Evolutionary conservation across 2,113 vertebrate species (phyloP).

Genomic region (Alouatta palliata): DNA sequence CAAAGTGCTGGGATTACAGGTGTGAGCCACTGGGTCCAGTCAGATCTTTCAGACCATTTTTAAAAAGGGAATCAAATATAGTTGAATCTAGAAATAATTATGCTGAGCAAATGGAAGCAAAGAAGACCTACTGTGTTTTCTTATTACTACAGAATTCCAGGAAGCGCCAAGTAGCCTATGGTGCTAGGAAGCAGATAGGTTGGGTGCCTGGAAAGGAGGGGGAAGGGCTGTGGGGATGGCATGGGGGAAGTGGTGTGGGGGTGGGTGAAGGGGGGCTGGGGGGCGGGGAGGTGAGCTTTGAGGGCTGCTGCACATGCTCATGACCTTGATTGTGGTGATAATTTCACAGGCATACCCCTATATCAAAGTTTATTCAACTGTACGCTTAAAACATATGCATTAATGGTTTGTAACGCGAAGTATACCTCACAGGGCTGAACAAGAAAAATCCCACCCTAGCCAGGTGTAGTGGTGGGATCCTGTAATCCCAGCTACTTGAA

Average conservation of each 20-base stretch:
- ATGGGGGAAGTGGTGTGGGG: background rate
- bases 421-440: background rate
- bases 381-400: background rate
- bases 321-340: background rate
- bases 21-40: too few relatives aligned
- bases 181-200: background rate
- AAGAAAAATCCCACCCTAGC: background rate
- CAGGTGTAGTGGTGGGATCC: background rate
- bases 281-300: background rate
- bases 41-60: background rate
- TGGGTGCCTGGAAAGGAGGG: background rate
- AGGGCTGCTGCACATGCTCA: accelerated
- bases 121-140: background rate
- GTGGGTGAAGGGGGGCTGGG: background rate
- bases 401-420: too few relatives aligned
- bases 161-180: background rate
- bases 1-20: too few relatives aligned
- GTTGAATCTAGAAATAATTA: background rate
- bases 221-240: too few relatives aligned
- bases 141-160: background rate
- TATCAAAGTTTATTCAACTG: background rate
- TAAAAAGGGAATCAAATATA: background rate
- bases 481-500: background rate
- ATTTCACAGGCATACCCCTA: background rate
- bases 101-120: background rate